Conservation (phyloP, 2,888 invertebrate genomes). For the Dendrolimus houi region DNA sequence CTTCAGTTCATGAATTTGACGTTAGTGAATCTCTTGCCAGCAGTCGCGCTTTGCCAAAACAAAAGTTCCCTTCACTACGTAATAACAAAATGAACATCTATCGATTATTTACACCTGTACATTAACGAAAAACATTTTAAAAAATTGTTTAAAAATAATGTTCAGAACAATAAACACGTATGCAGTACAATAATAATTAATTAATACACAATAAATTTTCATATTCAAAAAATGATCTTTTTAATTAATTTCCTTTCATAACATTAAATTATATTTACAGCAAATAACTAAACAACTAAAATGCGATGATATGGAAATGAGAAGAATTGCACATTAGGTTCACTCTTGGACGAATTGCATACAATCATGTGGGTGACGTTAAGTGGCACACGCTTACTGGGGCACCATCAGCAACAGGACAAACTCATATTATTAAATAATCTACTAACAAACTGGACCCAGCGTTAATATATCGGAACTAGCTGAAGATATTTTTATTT, state of each 20-base stretch:
- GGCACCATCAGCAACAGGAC: constrained; percentile 9
- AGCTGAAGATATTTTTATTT: no score
- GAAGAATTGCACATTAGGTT: constrained; percentile 71
- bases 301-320: constrained; percentile 70
- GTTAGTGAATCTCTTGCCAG: no score
- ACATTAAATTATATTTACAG: constrained; percentile 66
- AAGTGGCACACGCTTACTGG: constrained; percentile 29
- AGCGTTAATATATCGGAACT: no score
- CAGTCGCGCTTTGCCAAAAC: neutral
- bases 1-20: no score
- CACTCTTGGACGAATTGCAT: constrained; percentile 66
- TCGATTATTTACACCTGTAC: constrained; percentile 70
- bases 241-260: constrained; percentile 25
- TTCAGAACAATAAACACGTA: constrained; percentile 64
- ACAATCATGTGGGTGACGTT: constrained; percentile 35
- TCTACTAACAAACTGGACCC: neutral
- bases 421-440: constrained; percentile 2
- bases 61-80: constrained; percentile 23
- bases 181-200: no score
- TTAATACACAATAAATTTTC: constrained; percentile 49
- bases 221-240: constrained; percentile 45
- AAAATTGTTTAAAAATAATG: constrained; percentile 52
- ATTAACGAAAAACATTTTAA: constrained; percentile 68
- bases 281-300: constrained; percentile 65
- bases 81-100: constrained; percentile 58